phyloP scores from a whole-genome alignment of 2,888 invertebrate genomes.

The Mimumesa dahlbomi region DNA sequence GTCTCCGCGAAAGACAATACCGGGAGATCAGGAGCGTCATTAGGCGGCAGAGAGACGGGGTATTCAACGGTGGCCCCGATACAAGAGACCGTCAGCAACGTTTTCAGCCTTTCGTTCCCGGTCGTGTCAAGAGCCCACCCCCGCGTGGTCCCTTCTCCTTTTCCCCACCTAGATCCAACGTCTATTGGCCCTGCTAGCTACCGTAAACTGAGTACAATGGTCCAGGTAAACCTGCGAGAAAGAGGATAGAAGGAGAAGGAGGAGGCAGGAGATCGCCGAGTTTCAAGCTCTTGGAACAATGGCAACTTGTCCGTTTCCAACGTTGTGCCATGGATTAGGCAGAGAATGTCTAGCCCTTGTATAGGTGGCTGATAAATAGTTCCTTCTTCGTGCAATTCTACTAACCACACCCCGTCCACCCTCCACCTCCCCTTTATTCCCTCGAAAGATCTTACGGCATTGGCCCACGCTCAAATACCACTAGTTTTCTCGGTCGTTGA shows the following conservation, averaged over 20 bases:
- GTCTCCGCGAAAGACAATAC: constrained; percentile 48
- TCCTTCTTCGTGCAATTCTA: constrained; percentile 59
- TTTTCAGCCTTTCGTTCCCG: constrained; percentile 39
- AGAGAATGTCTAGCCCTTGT: constrained; percentile 55
- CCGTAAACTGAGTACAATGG: constrained; percentile 59
- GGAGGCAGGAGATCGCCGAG: constrained; percentile 35
- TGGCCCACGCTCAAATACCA: constrained; percentile 20
- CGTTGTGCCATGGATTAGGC: constrained; percentile 55
- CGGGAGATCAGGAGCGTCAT: constrained; percentile 48
- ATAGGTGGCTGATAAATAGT: constrained; percentile 67
- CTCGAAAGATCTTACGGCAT: constrained; percentile 29
- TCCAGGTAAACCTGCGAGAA: constrained; percentile 39
- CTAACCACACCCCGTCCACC: no score
- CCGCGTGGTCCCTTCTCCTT: constrained; percentile 12
- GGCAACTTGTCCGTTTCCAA: constrained; percentile 51
- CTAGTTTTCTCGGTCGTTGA: background rate
- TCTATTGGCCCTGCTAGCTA: constrained; percentile 59
- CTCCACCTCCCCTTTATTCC: no score
- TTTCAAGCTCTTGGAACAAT: constrained; percentile 63
- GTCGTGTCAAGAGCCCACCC: constrained; percentile 35
- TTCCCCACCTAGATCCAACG: no score
- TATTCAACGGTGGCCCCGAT: constrained; percentile 39
- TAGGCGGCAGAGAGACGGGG: constrained; percentile 36
- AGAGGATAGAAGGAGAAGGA: constrained; percentile 19
- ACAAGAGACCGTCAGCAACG: constrained; percentile 32